Percentiles rank a stretch among this genome's conserved stretches.
Conservation (phyloP, 1,140 invertebrate genomes). For the Conus betulinus region DNA sequence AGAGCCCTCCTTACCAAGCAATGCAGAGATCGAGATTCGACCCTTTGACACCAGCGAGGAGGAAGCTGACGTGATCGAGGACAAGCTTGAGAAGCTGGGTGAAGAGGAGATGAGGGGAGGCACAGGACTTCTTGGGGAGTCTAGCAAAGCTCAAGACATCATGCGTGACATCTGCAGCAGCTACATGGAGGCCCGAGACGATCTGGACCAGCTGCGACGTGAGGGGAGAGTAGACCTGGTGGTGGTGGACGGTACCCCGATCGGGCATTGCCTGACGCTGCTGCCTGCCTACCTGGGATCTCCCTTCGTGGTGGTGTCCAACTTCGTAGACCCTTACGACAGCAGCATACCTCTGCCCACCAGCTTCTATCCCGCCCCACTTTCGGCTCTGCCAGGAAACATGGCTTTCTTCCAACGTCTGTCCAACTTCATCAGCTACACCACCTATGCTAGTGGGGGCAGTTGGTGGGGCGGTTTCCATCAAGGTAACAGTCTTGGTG, state of each 20-base stretch:
- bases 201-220: slow-evolving; percentile 20
- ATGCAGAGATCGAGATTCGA: slow-evolving; percentile 4
- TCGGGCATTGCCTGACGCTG: slow-evolving; percentile 21
- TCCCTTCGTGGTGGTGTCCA: not conserved
- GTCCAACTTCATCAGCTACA: slow-evolving; percentile 23
- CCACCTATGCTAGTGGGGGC: not conserved
- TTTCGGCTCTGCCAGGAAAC: slow-evolving; percentile 17
- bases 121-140: not conserved
- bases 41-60: not conserved
- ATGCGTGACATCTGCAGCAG: slow-evolving; percentile 14
- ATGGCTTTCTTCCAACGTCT: slow-evolving; percentile 16
- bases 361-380: not conserved
- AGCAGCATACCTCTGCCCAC: slow-evolving; percentile 21
- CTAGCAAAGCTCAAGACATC: not conserved
- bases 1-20: slow-evolving; percentile 1
- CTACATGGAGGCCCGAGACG: slow-evolving; percentile 13
- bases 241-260: slow-evolving; percentile 1
- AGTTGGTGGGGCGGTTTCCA: not conserved
- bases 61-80: not conserved
- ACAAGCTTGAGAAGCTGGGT: slow-evolving; percentile 2
- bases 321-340: slow-evolving; percentile 12
- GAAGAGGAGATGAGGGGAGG: not conserved
- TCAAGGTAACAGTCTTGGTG: slow-evolving; percentile 15
- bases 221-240: slow-evolving; percentile 24
- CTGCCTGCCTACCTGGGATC: slow-evolving; percentile 16